These are phyloP conservation scores for Chirona hameri DNA, from an alignment of 2,888 invertebrate species.

Conservation along the genomic window DNA sequence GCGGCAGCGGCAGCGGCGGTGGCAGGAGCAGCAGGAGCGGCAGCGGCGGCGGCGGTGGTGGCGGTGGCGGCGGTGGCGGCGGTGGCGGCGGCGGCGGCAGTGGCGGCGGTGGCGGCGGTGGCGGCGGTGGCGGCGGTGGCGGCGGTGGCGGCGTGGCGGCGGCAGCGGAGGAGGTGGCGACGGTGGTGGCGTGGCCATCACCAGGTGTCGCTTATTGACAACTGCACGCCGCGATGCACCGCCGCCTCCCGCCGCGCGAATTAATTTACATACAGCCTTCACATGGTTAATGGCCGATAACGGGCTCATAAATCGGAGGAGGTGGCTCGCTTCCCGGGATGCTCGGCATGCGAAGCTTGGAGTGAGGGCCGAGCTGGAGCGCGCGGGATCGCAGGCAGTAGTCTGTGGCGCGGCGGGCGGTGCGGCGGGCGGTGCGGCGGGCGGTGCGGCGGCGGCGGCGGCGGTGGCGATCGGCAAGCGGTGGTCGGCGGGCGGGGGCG, in stretches of 20 bases:
- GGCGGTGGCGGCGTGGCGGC: not conserved
- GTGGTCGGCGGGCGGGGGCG: not conserved
- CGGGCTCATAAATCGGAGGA: not conserved
- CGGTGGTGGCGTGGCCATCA: not conserved
- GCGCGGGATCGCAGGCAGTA: not conserved
- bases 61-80: too few relatives aligned
- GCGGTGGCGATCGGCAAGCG: not conserved
- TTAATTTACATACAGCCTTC: slow-evolving; percentile 27
- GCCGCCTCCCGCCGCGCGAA: not conserved
- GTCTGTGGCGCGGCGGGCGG: not conserved
- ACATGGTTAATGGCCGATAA: slow-evolving; percentile 25
- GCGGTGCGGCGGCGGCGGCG: not conserved
- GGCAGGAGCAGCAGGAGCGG: too few relatives aligned
- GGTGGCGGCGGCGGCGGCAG: not conserved
- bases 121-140: too few relatives aligned
- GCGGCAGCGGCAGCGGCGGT: not conserved
- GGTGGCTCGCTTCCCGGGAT: not conserved
- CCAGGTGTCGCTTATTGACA: slow-evolving; percentile 1
- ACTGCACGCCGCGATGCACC: not conserved
- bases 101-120: too few relatives aligned
- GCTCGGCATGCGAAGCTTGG: not conserved
- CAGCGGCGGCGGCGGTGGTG: too few relatives aligned
- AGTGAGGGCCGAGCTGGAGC: not conserved
- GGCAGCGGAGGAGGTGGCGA: too few relatives aligned
- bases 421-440: not conserved